Percentiles rank a stretch among this genome's conserved stretches.
Conservation (phyloP, 2,797 vertebrate species). For the Mormyrus hasselquistii region DNA sequence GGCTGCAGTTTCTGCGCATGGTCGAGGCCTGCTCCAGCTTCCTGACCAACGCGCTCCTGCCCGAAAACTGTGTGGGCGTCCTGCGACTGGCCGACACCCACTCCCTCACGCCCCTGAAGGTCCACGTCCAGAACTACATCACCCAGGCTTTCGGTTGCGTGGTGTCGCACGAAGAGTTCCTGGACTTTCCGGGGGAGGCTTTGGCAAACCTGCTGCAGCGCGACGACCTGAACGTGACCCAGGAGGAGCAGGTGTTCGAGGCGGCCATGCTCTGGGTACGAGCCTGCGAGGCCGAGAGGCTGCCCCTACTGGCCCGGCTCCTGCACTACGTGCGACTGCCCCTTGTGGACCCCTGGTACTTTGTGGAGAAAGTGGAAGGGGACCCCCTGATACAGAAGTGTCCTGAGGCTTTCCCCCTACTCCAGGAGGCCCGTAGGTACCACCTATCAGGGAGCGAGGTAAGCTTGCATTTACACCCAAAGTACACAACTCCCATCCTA, state of each 20-base stretch:
- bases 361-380: constrained; percentile 85
- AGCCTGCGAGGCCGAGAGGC: constrained; percentile 62
- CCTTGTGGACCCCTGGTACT: constrained; percentile 83
- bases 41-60: constrained; percentile 77
- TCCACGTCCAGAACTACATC: constrained; percentile 75
- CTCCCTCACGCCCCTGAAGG: constrained; percentile 66
- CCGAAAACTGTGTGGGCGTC: constrained; percentile 86
- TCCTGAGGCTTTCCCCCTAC: constrained; percentile 75
- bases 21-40: constrained; percentile 84
- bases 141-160: constrained; percentile 80
- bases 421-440: constrained; percentile 87
- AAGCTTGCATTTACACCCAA: constrained; percentile 18
- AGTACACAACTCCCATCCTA: neutral
- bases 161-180: constrained; percentile 74
- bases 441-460: constrained; percentile 90
- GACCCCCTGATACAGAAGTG: constrained; percentile 78
- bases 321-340: constrained; percentile 79
- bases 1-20: constrained; percentile 79
- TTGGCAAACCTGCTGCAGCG: constrained; percentile 71
- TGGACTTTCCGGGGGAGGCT: constrained; percentile 72
- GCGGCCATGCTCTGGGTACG: constrained; percentile 81
- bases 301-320: constrained; percentile 60
- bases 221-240: constrained; percentile 78
- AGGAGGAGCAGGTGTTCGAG: constrained; percentile 85
- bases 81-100: constrained; percentile 81